A percentile compares a stretch with the other conserved stretches of the same genome.
Evolutionary conservation across 1,140 invertebrate genomes (phyloP).

Genomic region (Araneus ventricosus): DNA sequence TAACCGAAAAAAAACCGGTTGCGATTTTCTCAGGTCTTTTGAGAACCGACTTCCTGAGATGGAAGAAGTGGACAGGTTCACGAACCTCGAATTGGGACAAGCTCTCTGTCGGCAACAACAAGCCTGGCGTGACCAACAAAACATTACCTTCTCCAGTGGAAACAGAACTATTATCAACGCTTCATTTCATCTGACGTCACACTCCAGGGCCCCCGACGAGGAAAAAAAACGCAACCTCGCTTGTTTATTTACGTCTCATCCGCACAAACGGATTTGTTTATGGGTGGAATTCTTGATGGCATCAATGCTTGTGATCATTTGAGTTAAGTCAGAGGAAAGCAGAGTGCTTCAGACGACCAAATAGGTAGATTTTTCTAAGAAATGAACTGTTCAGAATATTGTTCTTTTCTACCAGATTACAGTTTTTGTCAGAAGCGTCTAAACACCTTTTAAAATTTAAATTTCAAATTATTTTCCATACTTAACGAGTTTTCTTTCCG

Average conservation of each 20-base stretch:
- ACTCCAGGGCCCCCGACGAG: not conserved
- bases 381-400: no score
- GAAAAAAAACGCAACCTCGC: conserved; percentile 5
- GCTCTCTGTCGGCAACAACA: conserved; percentile 15
- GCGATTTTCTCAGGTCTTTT: conserved; percentile 17
- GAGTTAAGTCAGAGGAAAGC: no score
- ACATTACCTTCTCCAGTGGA: conserved; percentile 36
- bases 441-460: no score
- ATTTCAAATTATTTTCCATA: no score
- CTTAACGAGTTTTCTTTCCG: no score
- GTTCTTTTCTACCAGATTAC: no score
- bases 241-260: conserved; percentile 29
- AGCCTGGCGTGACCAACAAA: conserved; percentile 44
- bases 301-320: no score
- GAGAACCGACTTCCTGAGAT: conserved; percentile 25
- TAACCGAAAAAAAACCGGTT: conserved; percentile 58
- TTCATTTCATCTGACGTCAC: conserved; percentile 39
- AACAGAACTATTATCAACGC: conserved; percentile 53
- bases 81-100: conserved; percentile 59
- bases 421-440: no score
- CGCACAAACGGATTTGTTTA: not conserved
- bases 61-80: conserved; percentile 29
- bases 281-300: not conserved
- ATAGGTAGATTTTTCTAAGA: no score
- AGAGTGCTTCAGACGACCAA: no score